These are phyloP conservation scores for Tauraco erythrolophus DNA, from an alignment of 2,113 vertebrate genomes.

Conservation along the genomic window DNA sequence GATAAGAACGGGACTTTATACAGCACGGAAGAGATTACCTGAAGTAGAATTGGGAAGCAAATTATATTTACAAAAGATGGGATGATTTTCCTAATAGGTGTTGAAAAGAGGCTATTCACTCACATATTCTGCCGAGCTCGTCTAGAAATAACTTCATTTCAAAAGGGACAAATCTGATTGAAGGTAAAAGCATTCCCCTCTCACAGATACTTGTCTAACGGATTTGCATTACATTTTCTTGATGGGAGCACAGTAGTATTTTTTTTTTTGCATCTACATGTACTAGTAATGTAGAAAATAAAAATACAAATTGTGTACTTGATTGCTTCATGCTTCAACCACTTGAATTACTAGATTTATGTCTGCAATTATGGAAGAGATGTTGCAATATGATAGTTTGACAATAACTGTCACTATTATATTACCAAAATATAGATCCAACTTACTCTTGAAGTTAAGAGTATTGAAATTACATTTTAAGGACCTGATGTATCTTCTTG, in stretches of 20 bases:
- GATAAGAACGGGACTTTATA: conserved; percentile 73
- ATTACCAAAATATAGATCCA: conserved; percentile 45
- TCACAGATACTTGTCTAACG: conserved; percentile 46
- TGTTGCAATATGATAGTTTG: conserved; percentile 41
- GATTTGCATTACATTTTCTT: conserved; percentile 58
- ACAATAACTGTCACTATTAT: conserved; percentile 59
- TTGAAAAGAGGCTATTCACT: conserved; percentile 67
- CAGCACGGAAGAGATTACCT: conserved; percentile 73
- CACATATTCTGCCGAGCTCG: conserved; percentile 66
- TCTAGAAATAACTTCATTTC: conserved; percentile 72
- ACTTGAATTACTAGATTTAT: conserved; percentile 58
- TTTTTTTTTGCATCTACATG: conserved; percentile 46
- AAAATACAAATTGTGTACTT: conserved; percentile 55
- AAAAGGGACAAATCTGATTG: conserved; percentile 68
- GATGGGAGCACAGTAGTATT: conserved; percentile 27
- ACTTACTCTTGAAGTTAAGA: conserved; percentile 38
- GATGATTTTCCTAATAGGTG: conserved; percentile 73
- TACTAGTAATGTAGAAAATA: conserved; percentile 58
- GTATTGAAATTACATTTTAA: conserved; percentile 30
- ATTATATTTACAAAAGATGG: conserved; percentile 80
- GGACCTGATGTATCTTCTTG: neutral
- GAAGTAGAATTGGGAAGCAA: conserved; percentile 74
- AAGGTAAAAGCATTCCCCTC: conserved; percentile 52
- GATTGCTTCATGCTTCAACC: conserved; percentile 60
- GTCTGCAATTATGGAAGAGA: conserved; percentile 46